Base-by-base conservation (phyloP, 2,888 invertebrate species). In the Cheilosia scutellata region DNA sequence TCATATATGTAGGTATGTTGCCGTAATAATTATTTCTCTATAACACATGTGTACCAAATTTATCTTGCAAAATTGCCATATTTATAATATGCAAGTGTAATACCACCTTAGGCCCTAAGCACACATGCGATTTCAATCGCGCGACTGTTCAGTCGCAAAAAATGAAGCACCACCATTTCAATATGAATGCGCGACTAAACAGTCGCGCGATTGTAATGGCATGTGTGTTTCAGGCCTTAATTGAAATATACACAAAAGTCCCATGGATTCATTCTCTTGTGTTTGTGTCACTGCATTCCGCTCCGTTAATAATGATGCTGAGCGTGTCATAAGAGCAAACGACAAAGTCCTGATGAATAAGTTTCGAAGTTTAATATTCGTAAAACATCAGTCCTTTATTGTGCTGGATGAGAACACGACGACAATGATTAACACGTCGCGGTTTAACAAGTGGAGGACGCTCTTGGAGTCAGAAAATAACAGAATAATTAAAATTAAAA, bases 341-440 rank as follows among this genome's bases (percentile, higher is more conserved):
- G 42, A n/a, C 27, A 31, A 49, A 16, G 25, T n/a, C 51, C 16
- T 58, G 49, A 37, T 60, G 42, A 16, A 33, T 72, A 71, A 71
- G 71, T 82, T 82, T 57, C 68, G 49, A 74, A 74, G 72, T 83
- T 83, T 75, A 78, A 66, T 78, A 72, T 78, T 83, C 68, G 72
- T 40, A 40, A 11, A 58, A 42, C 60, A 42, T 65, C 71, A 62
- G 49, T 49, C 60, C 47, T 40, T 78, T 49, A 62, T 25, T n/a
- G 53, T 44, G 20, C n/a, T 62, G 58, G 42, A 53, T 57, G 33
- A 70, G 58, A 37, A 68, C 44, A 57, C 47, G 60, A 55, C 62
- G 74, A 70, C 68, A 74, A 40, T 78, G 78, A 74, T 83, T 63
- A 79, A 79, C 83, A 83, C 42, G 66, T 33, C 72, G 31, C 68